Percentiles rank a stretch among this genome's conserved stretches.
These are phyloP conservation scores for Motacilla alba DNA, from an alignment of 2,113 vertebrate genomes.

Conservation along the genomic window DNA sequence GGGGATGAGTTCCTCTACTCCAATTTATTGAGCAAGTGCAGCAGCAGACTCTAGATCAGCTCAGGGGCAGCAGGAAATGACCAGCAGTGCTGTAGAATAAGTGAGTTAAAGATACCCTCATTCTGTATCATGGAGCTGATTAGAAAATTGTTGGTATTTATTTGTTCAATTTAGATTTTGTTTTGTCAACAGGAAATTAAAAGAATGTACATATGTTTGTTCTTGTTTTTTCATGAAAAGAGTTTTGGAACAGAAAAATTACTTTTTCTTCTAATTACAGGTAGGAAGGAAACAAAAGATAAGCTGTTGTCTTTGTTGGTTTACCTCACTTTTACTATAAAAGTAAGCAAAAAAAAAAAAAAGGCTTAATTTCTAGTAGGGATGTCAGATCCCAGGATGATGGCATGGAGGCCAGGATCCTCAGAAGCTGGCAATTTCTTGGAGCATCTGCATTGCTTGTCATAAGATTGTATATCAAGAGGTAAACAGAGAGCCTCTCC, in stretches of 20 bases:
- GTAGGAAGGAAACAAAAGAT: background rate
- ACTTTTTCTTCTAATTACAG: background rate
- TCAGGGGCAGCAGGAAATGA: slow-evolving; percentile 22
- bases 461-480: background rate
- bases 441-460: background rate
- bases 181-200: background rate
- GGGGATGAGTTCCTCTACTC: background rate
- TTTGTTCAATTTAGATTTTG: background rate
- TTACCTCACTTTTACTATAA: background rate
- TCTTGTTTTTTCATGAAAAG: background rate
- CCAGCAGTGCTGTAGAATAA: background rate
- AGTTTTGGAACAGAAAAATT: background rate
- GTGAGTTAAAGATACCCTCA: slow-evolving; percentile 8
- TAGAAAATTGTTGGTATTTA: background rate
- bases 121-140: background rate
- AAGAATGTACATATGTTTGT: background rate
- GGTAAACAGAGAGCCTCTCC: background rate
- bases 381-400: background rate
- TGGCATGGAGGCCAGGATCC: background rate
- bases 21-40: background rate
- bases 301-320: background rate
- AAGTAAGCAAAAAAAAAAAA: background rate
- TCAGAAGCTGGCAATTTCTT: background rate
- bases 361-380: background rate
- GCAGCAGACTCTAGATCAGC: background rate